phyloP scores from a whole-genome alignment of 2,797 vertebrate genomes.

The Euphonia xanthogaster region DNA sequence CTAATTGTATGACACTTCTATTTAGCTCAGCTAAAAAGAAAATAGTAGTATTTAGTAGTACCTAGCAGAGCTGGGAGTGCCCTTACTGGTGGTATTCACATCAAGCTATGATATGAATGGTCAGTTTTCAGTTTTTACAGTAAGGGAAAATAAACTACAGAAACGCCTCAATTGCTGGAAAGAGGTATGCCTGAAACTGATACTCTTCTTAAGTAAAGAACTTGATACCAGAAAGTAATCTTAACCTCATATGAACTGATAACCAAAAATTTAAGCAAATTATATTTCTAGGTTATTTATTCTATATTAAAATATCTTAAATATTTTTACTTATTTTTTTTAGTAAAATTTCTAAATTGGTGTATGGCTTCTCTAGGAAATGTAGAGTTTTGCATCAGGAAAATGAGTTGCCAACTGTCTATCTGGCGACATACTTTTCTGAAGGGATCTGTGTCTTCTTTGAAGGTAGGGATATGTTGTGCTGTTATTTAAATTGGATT shows the following conservation, averaged over 20 bases:
- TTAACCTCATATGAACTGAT: background rate
- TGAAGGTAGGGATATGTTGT: background rate
- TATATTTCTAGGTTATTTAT: background rate
- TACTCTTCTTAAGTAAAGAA: background rate
- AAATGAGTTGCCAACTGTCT: background rate
- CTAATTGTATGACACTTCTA: background rate
- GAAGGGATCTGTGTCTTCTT: background rate
- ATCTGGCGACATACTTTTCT: background rate
- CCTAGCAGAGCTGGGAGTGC: background rate
- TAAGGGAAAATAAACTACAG: background rate
- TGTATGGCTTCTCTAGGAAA: background rate
- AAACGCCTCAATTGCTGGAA: background rate
- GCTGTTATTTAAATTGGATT: background rate
- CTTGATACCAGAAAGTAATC: background rate
- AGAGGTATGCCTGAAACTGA: background rate
- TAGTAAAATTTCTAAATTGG: background rate
- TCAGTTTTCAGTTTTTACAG: background rate
- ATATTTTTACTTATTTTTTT: background rate
- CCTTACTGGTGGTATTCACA: background rate
- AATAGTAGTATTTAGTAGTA: background rate
- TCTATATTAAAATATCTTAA: background rate
- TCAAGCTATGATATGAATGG: background rate
- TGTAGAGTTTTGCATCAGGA: background rate
- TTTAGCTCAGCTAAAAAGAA: background rate
- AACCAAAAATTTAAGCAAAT: background rate